Evolutionary conservation across 1,140 invertebrate species (phyloP), one percentile per base, ranked within the genome.

Genomic region (Ladona fulva): DNA sequence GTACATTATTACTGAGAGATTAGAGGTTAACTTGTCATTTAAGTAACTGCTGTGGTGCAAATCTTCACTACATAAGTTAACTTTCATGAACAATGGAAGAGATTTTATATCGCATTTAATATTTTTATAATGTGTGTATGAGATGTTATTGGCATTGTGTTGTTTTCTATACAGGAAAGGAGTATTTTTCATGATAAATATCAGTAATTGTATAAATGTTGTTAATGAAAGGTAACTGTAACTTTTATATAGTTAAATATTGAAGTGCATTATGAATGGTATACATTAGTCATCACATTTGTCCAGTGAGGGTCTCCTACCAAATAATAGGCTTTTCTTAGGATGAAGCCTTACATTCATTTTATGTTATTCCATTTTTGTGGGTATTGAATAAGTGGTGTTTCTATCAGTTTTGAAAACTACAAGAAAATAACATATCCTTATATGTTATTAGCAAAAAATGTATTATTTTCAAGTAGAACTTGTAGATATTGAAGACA

Each of bases 61-160:
- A 37, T 37, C 29, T 5, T 37, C 29, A 37, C 29, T 37, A 37
- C 29, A 37, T 37, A 37, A 37, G 29, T 37, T 8, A 37, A 37
- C 29, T 37, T 37, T 37, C 29, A 66, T 19, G 52, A 19, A 66
- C 14, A 19, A 66, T 66, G 52, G n/a, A 66, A 66, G 52, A 16
- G 1, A 66, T 22, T 66, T 66, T 16, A 66, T 66, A 66, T 66
- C 3, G n/a, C 52, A 12, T 66, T 22, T 19, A 66, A 19, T 66
- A 66, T 66, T 66, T 66, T 66, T n/a, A n/a, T n/a, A n/a, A 22
- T 66, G 52, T 66, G 52, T 66, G 52, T 66, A 66, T 66, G 52
- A 66, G 52, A 66, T 66, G 52, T 66, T 22, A 37, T 37, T 37
- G 29, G 29, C 1, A 37, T 37, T 37, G 29, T 66, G 52, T 66